A percentile compares a stretch with the other conserved stretches of the same genome.
Conservation (phyloP, 1,140 invertebrate species). For the Trissolcus basalis region DNA sequence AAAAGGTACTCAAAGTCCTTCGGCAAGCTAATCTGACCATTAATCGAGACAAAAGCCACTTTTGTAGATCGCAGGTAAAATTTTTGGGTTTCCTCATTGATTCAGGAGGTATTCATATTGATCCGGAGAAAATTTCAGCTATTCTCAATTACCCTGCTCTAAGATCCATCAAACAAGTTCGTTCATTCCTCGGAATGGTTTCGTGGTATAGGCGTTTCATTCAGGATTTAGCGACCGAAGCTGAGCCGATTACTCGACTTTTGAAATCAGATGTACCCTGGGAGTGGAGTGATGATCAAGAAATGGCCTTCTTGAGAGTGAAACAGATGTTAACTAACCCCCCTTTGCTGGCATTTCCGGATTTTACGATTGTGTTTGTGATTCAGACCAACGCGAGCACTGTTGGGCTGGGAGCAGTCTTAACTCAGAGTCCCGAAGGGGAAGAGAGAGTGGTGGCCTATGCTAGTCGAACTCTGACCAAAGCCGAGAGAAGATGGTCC, state of each 20-base stretch:
- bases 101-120: too few relatives aligned
- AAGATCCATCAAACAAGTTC: constrained; percentile 42
- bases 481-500: too few relatives aligned
- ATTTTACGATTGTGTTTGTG: background rate
- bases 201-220: constrained; percentile 59
- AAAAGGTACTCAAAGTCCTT: too few relatives aligned
- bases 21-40: too few relatives aligned
- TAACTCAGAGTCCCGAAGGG: background rate
- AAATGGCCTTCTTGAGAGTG: background rate
- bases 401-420: too few relatives aligned
- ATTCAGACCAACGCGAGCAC: constrained; percentile 10
- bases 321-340: background rate
- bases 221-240: constrained; percentile 15
- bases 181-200: constrained; percentile 55
- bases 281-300: constrained; percentile 1
- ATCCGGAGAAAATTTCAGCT: too few relatives aligned
- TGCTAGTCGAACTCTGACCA: constrained; percentile 6
- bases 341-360: constrained; percentile 6
- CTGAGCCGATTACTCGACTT: constrained; percentile 14
- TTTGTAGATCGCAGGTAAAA: too few relatives aligned
- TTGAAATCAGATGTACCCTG: background rate
- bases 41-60: too few relatives aligned
- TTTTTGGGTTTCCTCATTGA: too few relatives aligned
- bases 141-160: too few relatives aligned
- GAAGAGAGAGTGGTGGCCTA: constrained; percentile 2